Evolutionary conservation across 2,888 invertebrate species (phyloP).

Genomic region (Conops quadrifasciatus): DNA sequence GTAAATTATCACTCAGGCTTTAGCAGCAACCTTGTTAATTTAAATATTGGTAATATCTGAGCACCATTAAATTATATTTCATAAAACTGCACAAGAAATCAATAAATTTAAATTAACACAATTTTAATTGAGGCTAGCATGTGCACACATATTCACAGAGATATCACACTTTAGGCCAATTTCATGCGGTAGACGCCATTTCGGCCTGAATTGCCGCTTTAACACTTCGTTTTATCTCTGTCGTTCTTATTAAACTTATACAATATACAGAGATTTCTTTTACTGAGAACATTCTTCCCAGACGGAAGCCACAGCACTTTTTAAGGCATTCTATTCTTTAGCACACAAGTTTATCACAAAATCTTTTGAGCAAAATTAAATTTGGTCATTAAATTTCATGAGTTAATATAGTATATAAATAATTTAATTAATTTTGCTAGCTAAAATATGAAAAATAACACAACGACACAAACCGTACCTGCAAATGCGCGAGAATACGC

Average conservation of each 20-base stretch:
- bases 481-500: constrained; percentile 63
- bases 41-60: neutral
- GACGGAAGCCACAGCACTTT: neutral
- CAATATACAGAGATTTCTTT: neutral
- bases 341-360: neutral
- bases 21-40: neutral
- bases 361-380: neutral
- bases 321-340: neutral
- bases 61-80: neutral
- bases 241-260: constrained; percentile 4
- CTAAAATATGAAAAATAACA: constrained; percentile 37
- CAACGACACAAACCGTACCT: constrained; percentile 51
- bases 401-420: constrained; percentile 32
- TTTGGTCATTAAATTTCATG: neutral
- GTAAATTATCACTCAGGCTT: neutral
- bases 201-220: constrained; percentile 14
- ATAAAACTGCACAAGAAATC: neutral
- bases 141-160: neutral
- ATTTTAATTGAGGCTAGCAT: neutral
- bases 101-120: neutral
- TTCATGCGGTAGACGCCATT: constrained; percentile 30
- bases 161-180: constrained; percentile 15
- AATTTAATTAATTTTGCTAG: constrained; percentile 29
- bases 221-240: neutral
- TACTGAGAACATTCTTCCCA: neutral